Evolutionary conservation across 1,140 invertebrate species (phyloP).

Genomic region (Drosophila bifasciata): DNA sequence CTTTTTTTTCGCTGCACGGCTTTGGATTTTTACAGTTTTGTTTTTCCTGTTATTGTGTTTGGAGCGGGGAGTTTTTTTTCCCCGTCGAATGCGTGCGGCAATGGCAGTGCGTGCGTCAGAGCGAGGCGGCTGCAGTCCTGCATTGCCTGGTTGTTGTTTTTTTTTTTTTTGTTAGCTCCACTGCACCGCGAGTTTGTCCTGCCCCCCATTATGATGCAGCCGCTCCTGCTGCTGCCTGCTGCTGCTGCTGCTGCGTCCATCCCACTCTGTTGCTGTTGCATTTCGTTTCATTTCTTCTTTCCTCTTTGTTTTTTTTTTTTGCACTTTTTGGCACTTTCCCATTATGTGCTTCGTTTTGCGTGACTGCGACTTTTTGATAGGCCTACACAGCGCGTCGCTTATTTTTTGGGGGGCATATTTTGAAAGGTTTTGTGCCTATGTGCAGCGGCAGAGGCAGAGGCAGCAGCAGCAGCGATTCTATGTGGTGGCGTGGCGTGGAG

Average conservation of each 20-base stretch:
- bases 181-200: conserved; percentile 34
- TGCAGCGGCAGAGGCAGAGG: conserved; percentile 16
- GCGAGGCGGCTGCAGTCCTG: conserved; percentile 64
- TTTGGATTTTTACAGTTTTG: conserved; percentile 22
- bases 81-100: conserved; percentile 29
- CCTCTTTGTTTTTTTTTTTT: conserved; percentile 28
- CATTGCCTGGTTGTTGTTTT: conserved; percentile 40
- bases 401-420: conserved; percentile 73
- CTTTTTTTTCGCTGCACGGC: conserved; percentile 20
- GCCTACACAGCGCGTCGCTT: conserved; percentile 70
- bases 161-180: conserved; percentile 38
- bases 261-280: too few relatives aligned
- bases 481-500: conserved; percentile 14
- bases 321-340: conserved; percentile 65
- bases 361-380: conserved; percentile 77
- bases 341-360: conserved; percentile 72
- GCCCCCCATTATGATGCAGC: neutral
- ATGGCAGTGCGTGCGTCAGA: conserved; percentile 52
- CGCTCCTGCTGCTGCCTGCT: too few relatives aligned
- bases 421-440: conserved; percentile 76
- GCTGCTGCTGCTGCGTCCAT: too few relatives aligned
- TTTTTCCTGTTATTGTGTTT: conserved; percentile 15
- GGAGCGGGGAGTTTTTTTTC: conserved; percentile 12
- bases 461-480: neutral
- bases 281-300: conserved; percentile 24